These are phyloP conservation scores for Clostera curtula DNA, from an alignment of 2,888 invertebrate species.

Conservation along the genomic window DNA sequence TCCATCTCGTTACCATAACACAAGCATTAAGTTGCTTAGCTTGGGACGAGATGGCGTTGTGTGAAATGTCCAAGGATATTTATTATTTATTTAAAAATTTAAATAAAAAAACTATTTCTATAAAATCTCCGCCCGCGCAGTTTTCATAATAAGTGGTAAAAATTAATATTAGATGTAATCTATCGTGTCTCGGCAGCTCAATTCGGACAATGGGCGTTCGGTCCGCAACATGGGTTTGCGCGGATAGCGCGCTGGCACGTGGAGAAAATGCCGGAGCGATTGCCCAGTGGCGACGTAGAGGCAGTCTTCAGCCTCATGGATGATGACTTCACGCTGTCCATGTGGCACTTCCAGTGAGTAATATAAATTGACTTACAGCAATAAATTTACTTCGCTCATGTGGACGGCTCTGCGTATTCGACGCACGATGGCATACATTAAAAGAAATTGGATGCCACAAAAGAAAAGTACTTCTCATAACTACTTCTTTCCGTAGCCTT, in stretches of 20 bases:
- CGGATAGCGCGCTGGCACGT: conserved; percentile 93
- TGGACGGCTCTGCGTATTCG: conserved; percentile 50
- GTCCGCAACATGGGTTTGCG: conserved; percentile 97
- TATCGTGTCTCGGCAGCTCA: conserved; percentile 81
- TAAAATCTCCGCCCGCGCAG: no score
- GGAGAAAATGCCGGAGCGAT: conserved; percentile 90
- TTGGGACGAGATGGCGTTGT: no score
- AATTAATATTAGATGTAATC: conserved; percentile 1
- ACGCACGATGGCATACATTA: conserved; percentile 46
- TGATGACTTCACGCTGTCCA: conserved; percentile 91
- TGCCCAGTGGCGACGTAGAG: conserved; percentile 93
- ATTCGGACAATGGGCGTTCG: conserved; percentile 96
- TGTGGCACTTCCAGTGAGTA: conserved; percentile 94
- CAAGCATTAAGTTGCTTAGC: no score
- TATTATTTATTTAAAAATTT: no score
- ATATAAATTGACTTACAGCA: not conserved
- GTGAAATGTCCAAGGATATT: no score
- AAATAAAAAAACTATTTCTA: no score
- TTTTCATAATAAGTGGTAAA: no score
- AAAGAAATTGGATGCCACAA: conserved; percentile 38
- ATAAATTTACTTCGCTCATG: conserved; percentile 24
- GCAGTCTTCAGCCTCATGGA: conserved; percentile 95
- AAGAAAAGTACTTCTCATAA: no score
- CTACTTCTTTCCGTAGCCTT: no score
- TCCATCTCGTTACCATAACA: no score